Base-by-base conservation (phyloP, 2,888 invertebrate genomes). In the Hirtodrosophila alboralis region DNA sequence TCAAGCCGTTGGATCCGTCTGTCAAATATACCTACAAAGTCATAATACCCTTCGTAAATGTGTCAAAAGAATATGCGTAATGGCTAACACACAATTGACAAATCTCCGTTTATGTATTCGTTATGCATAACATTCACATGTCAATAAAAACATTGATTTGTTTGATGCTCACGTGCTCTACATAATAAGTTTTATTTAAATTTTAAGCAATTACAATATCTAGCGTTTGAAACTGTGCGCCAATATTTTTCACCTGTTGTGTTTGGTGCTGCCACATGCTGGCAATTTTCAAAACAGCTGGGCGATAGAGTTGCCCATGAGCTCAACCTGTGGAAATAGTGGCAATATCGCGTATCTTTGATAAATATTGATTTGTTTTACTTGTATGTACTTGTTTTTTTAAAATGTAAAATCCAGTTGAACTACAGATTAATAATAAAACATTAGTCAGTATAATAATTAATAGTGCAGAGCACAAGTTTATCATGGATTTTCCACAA, bases 401-500 rank as follows among this genome's bases (percentile, higher is more conserved):
- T 48, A 60, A 74, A 54, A 74, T 74, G 75, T 70, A 58, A 31
- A 60, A 58, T 23, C 18, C 31, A 21, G 38, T 36, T 36, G 14
- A 47, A 6, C 14, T 33, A 5, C 18, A 31, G 23, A 21, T 31
- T 31, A 44, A 31, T 10, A 9, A 14, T 27, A 49, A 41, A 33
- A 26, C n/a, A 21, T 12, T 10, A 31, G 30, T 21, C 14, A 33
- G 7, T 6, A 48, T 47, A 43, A 8, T 30, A 12, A 38, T 28
- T 9, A 14, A 48, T 4, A 54, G 53, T 48, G 51, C 45, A 16
- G 18, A 14, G 13, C 53, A 45, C 36, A 62, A 54, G 8, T 26
- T 30, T 16, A 51, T 43, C 48, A 89, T 89, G 89, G 89, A 89
- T 75, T 89, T 88, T 67, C 86, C 87, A 9, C 88, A 89, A 59